Conservation (phyloP, 2,888 invertebrate species). For the Mesorhabditis belari region DNA sequence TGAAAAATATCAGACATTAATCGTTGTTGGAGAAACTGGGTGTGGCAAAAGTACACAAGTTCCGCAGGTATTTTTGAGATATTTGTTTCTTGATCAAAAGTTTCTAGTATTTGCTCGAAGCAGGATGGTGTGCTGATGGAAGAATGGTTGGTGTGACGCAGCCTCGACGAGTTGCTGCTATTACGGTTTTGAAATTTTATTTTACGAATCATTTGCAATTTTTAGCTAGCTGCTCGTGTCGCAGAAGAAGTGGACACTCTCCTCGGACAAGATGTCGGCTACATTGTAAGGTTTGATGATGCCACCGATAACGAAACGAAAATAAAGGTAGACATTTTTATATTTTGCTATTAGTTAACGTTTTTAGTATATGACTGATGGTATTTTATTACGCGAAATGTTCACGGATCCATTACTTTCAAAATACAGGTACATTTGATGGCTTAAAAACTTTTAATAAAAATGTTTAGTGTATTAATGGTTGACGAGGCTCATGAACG, state of each 20-base stretch:
- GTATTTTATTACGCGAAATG: slow-evolving; percentile 85
- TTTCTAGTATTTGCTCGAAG: slow-evolving; percentile 76
- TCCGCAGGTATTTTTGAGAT: slow-evolving; percentile 67
- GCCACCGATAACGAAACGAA: slow-evolving; percentile 53
- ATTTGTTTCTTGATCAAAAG: slow-evolving; percentile 10
- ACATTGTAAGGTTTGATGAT: slow-evolving; percentile 68
- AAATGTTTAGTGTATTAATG: slow-evolving; percentile 40
- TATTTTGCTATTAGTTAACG: background rate
- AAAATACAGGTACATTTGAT: slow-evolving; percentile 63
- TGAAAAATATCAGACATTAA: slow-evolving; percentile 80
- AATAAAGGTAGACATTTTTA: slow-evolving; percentile 54
- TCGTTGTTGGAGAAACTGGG: slow-evolving; percentile 79
- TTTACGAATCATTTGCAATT: background rate
- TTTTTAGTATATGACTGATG: slow-evolving; percentile 86
- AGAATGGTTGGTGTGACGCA: slow-evolving; percentile 79
- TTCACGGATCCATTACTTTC: slow-evolving; percentile 85
- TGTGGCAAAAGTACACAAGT: slow-evolving; percentile 93
- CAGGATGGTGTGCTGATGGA: slow-evolving; percentile 73
- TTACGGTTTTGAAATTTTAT: slow-evolving; percentile 60
- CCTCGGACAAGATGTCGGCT: slow-evolving; percentile 75
- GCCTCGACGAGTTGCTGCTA: slow-evolving; percentile 81
- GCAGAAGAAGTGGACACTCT: slow-evolving; percentile 76
- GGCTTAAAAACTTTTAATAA: background rate
- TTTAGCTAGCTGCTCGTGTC: slow-evolving; percentile 72
- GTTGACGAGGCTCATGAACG: slow-evolving; percentile 75